Evolutionary conservation across 1,140 invertebrate species (phyloP).

Genomic region (Pachypsylla venusta): DNA sequence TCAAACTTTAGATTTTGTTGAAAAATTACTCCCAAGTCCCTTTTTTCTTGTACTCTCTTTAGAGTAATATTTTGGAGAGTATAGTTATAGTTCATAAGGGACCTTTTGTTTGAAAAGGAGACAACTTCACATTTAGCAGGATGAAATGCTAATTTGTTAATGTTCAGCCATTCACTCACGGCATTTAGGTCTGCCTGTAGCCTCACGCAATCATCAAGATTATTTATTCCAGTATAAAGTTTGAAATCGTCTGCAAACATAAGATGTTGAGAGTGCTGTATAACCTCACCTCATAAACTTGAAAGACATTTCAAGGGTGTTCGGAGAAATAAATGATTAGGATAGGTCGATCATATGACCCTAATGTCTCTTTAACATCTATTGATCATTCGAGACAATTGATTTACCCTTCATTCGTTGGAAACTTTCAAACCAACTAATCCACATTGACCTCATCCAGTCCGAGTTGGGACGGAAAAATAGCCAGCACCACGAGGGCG

Average conservation of each 20-base stretch:
- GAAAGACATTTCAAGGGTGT: no score
- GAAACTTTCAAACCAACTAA: no score
- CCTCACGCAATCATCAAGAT: not conserved
- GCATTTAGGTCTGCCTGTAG: not conserved
- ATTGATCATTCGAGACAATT: no score
- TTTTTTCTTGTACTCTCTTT: not conserved
- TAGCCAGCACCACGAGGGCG: no score
- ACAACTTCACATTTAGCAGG: not conserved
- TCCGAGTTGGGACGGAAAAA: no score
- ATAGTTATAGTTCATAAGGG: not conserved
- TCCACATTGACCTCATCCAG: no score
- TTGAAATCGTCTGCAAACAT: not conserved
- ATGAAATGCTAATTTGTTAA: not conserved
- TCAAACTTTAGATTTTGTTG: not conserved
- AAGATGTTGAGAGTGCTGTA: not conserved
- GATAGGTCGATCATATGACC: no score
- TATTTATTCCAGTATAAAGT: not conserved
- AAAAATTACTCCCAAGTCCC: not conserved
- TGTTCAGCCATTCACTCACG: not conserved
- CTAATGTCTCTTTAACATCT: no score
- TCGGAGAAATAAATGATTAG: no score
- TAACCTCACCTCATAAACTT: not conserved
- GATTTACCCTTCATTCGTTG: no score
- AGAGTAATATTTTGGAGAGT: not conserved
- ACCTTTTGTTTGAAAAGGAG: not conserved